Conservation (phyloP, 2,888 invertebrate genomes). For the Oithona nana region DNA sequence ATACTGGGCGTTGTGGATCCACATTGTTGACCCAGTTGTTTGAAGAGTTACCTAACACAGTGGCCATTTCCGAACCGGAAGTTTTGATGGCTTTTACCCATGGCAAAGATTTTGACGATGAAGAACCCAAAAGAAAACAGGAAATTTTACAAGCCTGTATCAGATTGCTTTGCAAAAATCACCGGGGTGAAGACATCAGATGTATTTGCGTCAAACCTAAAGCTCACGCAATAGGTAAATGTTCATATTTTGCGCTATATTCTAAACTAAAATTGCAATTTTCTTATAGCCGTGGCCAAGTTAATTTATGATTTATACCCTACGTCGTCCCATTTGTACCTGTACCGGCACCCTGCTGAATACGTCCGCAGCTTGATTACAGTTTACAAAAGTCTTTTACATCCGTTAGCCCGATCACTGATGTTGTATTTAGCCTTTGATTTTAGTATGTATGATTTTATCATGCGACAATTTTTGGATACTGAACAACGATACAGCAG, state of each 20-base stretch:
- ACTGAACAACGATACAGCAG: background rate
- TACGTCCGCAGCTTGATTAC: background rate
- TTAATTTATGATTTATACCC: background rate
- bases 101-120: background rate
- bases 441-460: background rate
- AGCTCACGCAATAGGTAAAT: background rate
- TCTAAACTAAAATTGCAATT: too few relatives aligned
- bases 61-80: conserved; percentile 1
- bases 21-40: background rate
- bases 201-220: background rate
- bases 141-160: background rate
- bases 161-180: background rate
- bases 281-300: background rate
- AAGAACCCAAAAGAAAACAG: background rate
- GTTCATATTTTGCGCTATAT: too few relatives aligned
- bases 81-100: background rate
- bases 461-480: background rate
- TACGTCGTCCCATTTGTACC: background rate
- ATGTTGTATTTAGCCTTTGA: background rate
- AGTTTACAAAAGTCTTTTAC: background rate
- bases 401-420: background rate
- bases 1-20: background rate
- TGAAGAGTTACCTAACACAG: background rate
- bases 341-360: background rate
- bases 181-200: background rate